These are phyloP conservation scores for Syrista parreyssii DNA, from an alignment of 2,888 invertebrate species.

Conservation along the genomic window DNA sequence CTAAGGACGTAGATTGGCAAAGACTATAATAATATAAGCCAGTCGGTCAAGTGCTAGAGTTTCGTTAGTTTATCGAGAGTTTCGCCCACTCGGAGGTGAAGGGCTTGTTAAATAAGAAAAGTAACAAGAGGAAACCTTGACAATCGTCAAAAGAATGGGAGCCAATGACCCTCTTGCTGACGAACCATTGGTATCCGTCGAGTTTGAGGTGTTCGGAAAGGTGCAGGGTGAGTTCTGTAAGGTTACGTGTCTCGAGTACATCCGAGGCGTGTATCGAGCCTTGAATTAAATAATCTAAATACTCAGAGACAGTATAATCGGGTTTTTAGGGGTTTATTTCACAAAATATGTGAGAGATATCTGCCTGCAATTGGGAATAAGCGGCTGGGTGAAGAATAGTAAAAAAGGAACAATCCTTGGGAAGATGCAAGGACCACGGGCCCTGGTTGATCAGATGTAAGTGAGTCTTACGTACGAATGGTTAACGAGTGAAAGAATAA, in stretches of 20 bases:
- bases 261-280: background rate
- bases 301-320: background rate
- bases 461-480: constrained; percentile 53
- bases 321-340: constrained; percentile 80
- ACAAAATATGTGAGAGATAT: constrained; percentile 89
- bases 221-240: constrained; percentile 80
- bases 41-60: background rate
- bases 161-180: constrained; percentile 67
- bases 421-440: constrained; percentile 86
- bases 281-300: background rate
- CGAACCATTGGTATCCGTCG: constrained; percentile 80
- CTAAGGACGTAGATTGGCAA: constrained; percentile 30
- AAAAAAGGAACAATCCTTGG: constrained; percentile 89
- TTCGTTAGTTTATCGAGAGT: background rate
- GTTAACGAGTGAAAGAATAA: background rate
- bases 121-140: constrained; percentile 8
- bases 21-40: constrained; percentile 8
- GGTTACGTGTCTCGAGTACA: background rate
- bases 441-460: constrained; percentile 86
- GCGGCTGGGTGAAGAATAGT: constrained; percentile 94
- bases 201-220: constrained; percentile 91
- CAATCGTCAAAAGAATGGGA: constrained; percentile 65
- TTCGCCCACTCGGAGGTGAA: background rate
- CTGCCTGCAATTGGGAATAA: constrained; percentile 78
- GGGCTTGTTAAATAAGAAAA: constrained; percentile 3